phyloP scores from a whole-genome alignment of 2,888 invertebrate species.

The Operophtera brumata region DNA sequence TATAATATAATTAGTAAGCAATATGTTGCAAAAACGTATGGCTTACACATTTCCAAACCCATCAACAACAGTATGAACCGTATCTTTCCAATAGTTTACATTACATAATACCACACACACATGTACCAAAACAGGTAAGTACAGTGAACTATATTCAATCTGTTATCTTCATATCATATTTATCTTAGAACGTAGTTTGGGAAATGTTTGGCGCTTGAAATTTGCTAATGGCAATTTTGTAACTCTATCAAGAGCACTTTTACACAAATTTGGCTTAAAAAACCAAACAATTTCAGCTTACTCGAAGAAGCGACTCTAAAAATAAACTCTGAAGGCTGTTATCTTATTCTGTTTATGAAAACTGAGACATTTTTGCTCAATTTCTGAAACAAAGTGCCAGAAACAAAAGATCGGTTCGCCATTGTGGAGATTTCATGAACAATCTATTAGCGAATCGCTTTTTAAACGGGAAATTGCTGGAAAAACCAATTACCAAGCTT shows the following conservation, averaged over 20 bases:
- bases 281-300: not conserved
- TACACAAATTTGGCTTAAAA: not conserved
- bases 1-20: too few species aligned
- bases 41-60: not conserved
- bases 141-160: constrained; percentile 27
- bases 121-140: constrained; percentile 17
- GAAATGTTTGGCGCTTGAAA: not conserved
- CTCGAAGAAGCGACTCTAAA: not conserved
- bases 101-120: constrained; percentile 22
- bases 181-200: constrained; percentile 7
- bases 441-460: constrained; percentile 31
- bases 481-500: constrained; percentile 28
- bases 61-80: not conserved
- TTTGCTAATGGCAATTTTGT: not conserved
- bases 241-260: not conserved
- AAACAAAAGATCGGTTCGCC: constrained; percentile 37
- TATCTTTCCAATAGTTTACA: not conserved
- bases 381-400: constrained; percentile 28
- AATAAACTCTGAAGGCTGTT: not conserved
- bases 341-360: not conserved
- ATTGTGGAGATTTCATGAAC: constrained; percentile 37
- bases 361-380: constrained; percentile 6
- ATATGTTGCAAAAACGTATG: not conserved
- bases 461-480: constrained; percentile 32
- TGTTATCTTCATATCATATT: constrained; percentile 30